phyloP scores from a whole-genome alignment of 2,888 invertebrate species.

The Shargacucullia verbasci region DNA sequence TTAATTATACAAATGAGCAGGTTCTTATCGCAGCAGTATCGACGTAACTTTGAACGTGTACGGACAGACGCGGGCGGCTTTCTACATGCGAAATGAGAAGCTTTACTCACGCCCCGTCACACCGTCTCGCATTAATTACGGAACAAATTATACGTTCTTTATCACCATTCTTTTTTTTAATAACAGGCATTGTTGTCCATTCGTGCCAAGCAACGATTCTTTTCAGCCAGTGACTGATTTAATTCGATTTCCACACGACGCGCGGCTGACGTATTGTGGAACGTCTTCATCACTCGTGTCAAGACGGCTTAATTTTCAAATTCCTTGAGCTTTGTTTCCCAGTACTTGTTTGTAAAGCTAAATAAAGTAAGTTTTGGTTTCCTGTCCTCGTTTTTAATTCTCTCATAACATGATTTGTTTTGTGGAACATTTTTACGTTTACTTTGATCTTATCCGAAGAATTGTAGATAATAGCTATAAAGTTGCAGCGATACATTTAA shows the following conservation, averaged over 20 bases:
- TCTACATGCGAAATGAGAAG: constrained; percentile 82
- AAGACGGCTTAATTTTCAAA: constrained; percentile 68
- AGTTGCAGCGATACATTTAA: too few species aligned
- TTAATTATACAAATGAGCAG: constrained; percentile 78
- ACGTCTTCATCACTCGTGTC: constrained; percentile 75
- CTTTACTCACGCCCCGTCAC: constrained; percentile 85
- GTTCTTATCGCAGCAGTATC: constrained; percentile 76
- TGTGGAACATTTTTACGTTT: neutral
- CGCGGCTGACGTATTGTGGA: constrained; percentile 70
- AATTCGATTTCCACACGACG: constrained; percentile 82
- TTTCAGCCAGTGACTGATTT: constrained; percentile 85
- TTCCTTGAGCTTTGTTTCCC: constrained; percentile 52
- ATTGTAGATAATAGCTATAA: neutral
- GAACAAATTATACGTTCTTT: constrained; percentile 85
- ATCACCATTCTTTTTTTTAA: constrained; percentile 85
- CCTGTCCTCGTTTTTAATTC: constrained; percentile 19
- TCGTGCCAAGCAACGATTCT: constrained; percentile 86
- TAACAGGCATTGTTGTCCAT: constrained; percentile 86
- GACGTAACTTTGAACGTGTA: constrained; percentile 74
- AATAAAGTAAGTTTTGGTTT: constrained; percentile 22
- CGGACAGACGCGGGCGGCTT: constrained; percentile 70
- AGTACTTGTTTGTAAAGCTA: constrained; percentile 21
- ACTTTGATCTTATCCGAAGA: neutral
- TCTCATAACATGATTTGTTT: neutral
- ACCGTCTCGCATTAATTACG: constrained; percentile 81